Evolutionary conservation across 1,140 invertebrate species (phyloP), one percentile per base, ranked within the genome.

Genomic region (Zaprionus inermis): DNA sequence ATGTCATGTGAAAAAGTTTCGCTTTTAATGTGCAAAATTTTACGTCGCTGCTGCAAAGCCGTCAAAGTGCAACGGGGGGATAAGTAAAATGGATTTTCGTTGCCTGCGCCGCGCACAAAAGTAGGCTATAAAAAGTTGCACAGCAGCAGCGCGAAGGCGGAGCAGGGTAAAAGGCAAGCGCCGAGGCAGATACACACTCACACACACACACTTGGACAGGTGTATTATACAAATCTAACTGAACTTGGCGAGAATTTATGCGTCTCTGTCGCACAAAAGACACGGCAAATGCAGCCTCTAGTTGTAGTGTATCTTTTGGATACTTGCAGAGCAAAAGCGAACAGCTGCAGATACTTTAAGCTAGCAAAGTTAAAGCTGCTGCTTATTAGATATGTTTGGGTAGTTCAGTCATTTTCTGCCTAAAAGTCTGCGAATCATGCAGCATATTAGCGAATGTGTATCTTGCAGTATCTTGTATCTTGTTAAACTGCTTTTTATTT

Each of bases 1-100:
- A 85, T 85, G 78, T 85, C 82, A 85, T 86, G 82, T 82, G 77
- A 88, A 79, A 85, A 88, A 82, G 72, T 83, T 86, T 86, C 79
- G 68, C 78, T 82, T 86, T 86, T 88, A 86, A 86, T 86, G 83
- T 86, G 83, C 76, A 86, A 83, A 86, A 88, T 88, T 79, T 80
- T 88, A 81, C 78, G 81, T 79, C 59, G 76, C 76, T 12, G 7
- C n/a, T n/a, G 44, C 72, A 77, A 81, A 78, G 83, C 83, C 83
- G 77, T 88, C 88, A 86, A 86, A 88, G 84, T 86, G 83, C 83
- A 79, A 58, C 16, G 10, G 10, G 2, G 30, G 72, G 76, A 86
- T 86, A 86, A 86, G 83, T 88, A 83, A 88, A 86, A 86, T 86
- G 83, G 79, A 86, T 86, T 82, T 70, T 60, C 24, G 67, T 69